Evolutionary conservation across 1,140 invertebrate genomes (phyloP), one percentile per base, ranked within the genome.

Genomic region (Pseudoatta argentina): DNA sequence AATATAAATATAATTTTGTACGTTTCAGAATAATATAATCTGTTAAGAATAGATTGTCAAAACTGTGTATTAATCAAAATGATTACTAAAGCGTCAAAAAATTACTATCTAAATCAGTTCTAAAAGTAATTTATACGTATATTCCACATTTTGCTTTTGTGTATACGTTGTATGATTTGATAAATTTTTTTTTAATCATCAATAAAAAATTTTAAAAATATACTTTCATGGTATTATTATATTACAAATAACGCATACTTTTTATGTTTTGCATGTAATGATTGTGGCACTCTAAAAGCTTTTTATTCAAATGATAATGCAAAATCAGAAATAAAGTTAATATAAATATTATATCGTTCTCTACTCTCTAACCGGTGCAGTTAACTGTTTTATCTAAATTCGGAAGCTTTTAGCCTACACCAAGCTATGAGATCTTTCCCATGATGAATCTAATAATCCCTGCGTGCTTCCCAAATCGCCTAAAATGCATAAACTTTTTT

Each of bases 261-360:
- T 75, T 75, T 3, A 18, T 57, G n/a, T 57, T 57, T n/a, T 12
- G 2, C 53, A 34, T 16, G 0, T 2, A 18, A 75, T 21, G 6
- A 34, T 57, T n/a, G 57, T n/a, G n/a, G n/a, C n/a, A 34, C n/a
- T 75, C 53, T 57, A 57, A 57, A 16, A 75, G 27, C 51, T 57
- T 59, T 75, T 39, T 39, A 75, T 6, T 75, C 4, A 57, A 75
- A 48, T 12, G 14, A 16, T 21, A 51, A 75, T 57, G n/a, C 30
- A 7, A 39, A 57, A 10, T 57, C 39, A 21, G 30, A 5, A 30
- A 5, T 30, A 27, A 57, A 55, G 18, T 57, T n/a, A n/a, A 12
- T 21, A 12, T 21, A 12, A 57, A 57, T 55, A 30, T 55, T 8
- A 34, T 44, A 12, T 69, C 30, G 1, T 39, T 34, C 30, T 34